Evolutionary conservation across 2,888 invertebrate species (phyloP).

Genomic region (Himalopsyche kuldschensis): DNA sequence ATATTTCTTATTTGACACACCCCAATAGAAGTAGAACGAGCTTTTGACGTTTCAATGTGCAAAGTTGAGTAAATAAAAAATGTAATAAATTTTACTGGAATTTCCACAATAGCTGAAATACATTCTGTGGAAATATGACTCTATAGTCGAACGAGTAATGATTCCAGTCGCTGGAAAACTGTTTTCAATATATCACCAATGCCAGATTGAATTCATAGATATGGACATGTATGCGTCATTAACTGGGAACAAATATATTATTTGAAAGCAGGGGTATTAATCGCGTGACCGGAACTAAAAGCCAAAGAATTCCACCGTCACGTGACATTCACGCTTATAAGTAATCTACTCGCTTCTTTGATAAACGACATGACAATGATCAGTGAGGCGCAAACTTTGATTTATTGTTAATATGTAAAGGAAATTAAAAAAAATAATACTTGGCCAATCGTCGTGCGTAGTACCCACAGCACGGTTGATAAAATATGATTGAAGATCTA

Average conservation of each 20-base stretch:
- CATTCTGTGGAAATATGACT: neutral
- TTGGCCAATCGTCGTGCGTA: neutral
- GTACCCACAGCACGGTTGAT: neutral
- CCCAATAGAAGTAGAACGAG: too few relatives aligned
- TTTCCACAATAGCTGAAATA: neutral
- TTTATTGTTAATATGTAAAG: neutral
- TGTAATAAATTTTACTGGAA: neutral
- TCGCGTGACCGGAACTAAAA: neutral
- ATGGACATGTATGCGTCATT: neutral
- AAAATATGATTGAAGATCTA: neutral
- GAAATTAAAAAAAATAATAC: neutral
- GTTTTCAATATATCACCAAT: neutral
- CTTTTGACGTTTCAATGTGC: neutral
- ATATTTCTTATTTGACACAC: neutral
- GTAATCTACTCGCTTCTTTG: neutral
- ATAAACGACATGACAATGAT: neutral
- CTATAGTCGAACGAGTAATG: neutral
- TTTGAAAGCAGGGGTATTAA: neutral
- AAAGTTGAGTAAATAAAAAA: neutral
- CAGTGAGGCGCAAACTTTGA: neutral
- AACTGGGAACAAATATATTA: neutral
- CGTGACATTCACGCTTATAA: neutral
- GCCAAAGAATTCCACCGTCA: neutral
- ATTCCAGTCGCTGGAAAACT: neutral
- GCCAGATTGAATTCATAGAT: neutral